Evolutionary conservation across 2,113 vertebrate species (phyloP).

Genomic region (Echinops telfairi): DNA sequence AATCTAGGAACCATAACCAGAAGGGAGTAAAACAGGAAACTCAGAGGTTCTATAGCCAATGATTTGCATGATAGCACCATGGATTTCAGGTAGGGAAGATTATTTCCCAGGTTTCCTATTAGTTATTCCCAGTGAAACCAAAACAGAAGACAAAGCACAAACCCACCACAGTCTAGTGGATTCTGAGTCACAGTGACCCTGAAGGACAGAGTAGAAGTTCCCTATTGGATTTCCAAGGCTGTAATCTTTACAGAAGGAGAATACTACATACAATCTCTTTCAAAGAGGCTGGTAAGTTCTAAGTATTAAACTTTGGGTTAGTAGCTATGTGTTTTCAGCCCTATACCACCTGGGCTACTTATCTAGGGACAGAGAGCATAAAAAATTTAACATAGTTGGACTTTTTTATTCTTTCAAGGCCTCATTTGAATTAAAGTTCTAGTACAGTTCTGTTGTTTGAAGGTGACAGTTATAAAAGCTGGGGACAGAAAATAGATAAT

Average conservation of each 20-base stretch:
- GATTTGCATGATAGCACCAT: background rate
- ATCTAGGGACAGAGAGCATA: background rate
- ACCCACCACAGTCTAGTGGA: background rate
- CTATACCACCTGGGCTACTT: background rate
- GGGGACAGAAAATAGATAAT: background rate
- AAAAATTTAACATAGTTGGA: background rate
- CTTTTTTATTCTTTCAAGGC: background rate
- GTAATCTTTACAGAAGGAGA: no score
- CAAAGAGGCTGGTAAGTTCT: background rate
- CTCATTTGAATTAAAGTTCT: background rate
- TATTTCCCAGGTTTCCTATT: background rate
- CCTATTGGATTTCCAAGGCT: background rate
- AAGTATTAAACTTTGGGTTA: background rate
- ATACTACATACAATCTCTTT: no score
- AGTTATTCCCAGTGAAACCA: background rate
- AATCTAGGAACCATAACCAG: background rate
- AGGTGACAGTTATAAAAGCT: background rate
- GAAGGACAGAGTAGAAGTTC: background rate
- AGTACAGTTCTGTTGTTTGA: background rate
- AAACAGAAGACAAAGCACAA: background rate
- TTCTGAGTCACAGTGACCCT: background rate
- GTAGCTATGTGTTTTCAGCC: background rate
- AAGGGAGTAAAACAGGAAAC: accelerated
- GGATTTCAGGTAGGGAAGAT: background rate
- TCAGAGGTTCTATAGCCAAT: no score